Evolutionary conservation across 2,888 invertebrate species (phyloP), one percentile per base, ranked within the genome.

Genomic region (Colostygia pectinataria): DNA sequence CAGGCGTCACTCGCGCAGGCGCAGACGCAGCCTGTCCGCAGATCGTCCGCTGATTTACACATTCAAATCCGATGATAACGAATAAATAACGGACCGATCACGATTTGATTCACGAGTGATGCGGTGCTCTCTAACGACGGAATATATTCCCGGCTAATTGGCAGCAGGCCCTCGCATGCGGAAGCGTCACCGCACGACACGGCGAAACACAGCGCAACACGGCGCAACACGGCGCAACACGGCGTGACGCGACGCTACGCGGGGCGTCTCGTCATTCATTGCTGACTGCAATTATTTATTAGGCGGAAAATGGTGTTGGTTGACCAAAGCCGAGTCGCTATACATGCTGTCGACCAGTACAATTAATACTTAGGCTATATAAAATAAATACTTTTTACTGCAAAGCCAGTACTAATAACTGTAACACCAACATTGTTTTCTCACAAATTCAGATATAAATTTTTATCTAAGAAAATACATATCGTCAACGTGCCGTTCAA

Each of bases 71-170:
- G 14, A 29, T 27, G 44, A 43, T 40, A 40, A 44, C 25, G 50
- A 40, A 50, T 51, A 51, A 45, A 34, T 50, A 51, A 45, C 48
- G 51, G 51, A 39, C 32, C 45, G 46, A 38, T 53, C 49, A 45
- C 49, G 52, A 46, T 46, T 47, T 41, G 53, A 53, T 50, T 41
- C 38, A 28, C 27, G 48, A 54, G 43, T 33, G 27, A 34, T 47
- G 53, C 40, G 20, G 42, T 9, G 33, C 33, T 18, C 1, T 29
- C 42, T 49, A 38, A 43, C 53, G 51, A 38, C 29, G 50, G 51
- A 46, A 50, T 47, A 46, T 37, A 57, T 51, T 33, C 46, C 38
- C 34, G 20, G 49, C 49, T 55, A 54, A 56, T 54, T 54, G 55
- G 53, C 58, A 51, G 33, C 20, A 10, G 40, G 2, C 40, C 18